phyloP scores from a whole-genome alignment of 2,888 invertebrate species.

The Drosophila differens region DNA sequence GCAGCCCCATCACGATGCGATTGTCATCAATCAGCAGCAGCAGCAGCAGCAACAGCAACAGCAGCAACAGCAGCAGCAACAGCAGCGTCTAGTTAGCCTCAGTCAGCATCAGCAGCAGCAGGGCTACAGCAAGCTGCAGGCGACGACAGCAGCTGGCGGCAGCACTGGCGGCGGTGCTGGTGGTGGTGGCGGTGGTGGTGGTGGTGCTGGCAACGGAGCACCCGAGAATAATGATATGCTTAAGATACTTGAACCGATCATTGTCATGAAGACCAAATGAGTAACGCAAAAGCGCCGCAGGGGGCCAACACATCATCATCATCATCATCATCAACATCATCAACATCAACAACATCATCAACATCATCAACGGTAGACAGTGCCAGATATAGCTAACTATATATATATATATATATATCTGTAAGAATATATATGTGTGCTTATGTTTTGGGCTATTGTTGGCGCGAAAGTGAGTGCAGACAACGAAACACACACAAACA shows the following conservation, averaged over 20 bases:
- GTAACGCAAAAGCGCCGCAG: constrained; percentile 63
- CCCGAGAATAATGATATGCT: constrained; percentile 85
- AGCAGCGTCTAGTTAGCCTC: constrained; percentile 71
- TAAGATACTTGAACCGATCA: constrained; percentile 85
- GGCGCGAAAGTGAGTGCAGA: constrained; percentile 38
- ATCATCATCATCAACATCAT: not conserved
- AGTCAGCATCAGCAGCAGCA: constrained; percentile 70
- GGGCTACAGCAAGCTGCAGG: constrained; percentile 63
- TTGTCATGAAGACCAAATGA: constrained; percentile 86
- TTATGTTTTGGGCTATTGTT: constrained; percentile 31
- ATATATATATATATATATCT: constrained; percentile 7
- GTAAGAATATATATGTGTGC: not conserved
- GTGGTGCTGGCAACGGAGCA: constrained; percentile 42
- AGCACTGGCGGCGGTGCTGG: constrained; percentile 32
- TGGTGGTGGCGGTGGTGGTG: constrained; percentile 34
- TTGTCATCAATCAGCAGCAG: constrained; percentile 71
- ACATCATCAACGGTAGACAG: constrained; percentile 30
- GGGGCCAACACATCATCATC: constrained; percentile 24
- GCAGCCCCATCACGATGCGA: constrained; percentile 70
- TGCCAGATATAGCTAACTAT: not conserved
- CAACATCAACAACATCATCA: not conserved
- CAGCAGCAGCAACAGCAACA: constrained; percentile 57
- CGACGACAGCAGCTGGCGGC: constrained; percentile 39
- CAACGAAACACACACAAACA: constrained; percentile 20
- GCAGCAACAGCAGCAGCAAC: constrained; percentile 49